Evolutionary conservation across 2,113 vertebrate species (phyloP), one percentile per base, ranked within the genome.

Genomic region (Suricata suricatta): DNA sequence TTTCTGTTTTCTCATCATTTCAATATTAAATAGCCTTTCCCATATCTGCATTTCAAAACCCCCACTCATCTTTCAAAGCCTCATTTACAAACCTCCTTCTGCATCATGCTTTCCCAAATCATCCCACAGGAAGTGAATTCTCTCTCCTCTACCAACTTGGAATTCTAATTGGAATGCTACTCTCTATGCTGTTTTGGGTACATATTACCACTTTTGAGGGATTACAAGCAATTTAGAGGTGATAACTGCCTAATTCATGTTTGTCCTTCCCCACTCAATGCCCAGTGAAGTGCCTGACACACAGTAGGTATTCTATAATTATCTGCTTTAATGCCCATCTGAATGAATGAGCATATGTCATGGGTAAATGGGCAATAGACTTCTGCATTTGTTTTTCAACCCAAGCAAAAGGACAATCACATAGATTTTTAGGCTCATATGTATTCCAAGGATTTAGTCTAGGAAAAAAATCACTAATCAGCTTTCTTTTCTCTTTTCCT

Each of bases 371-470:
- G 23, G 15, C 16, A 93, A 81, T 9, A 66, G 90, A 72, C 29
- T 94, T 95, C 71, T 77, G 17, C n/a, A 81, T 88, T 97, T 76
- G 90, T 93, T 97, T 98, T 93, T 96, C 84, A 98, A 83, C 19
- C 52, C 25, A 91, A 69, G 83, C 76, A 91, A 95, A 96, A n/a
- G 25, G 57, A 94, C 54, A 96, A 74, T 85, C 66, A 63, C 82
- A 90, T 10, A 84, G 90, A 96, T 90, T 92, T 95, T 92, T 82
- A 94, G 97, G 60, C 66, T 97, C 84, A 96, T 95, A 92, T 83
- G 27, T 97, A 98, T 98, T 98, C 94, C 21, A 94, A 94, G 52
- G 81, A 88, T 85, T 93, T 94, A 96, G 93, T 85, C 25, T 79
- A 91, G 52, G 57, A 63, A 95, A 88, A 89, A 95, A 96, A 90